Evolutionary conservation across 2,113 vertebrate species (phyloP), one percentile per base, ranked within the genome.

Genomic region (Sardina pilchardus): DNA sequence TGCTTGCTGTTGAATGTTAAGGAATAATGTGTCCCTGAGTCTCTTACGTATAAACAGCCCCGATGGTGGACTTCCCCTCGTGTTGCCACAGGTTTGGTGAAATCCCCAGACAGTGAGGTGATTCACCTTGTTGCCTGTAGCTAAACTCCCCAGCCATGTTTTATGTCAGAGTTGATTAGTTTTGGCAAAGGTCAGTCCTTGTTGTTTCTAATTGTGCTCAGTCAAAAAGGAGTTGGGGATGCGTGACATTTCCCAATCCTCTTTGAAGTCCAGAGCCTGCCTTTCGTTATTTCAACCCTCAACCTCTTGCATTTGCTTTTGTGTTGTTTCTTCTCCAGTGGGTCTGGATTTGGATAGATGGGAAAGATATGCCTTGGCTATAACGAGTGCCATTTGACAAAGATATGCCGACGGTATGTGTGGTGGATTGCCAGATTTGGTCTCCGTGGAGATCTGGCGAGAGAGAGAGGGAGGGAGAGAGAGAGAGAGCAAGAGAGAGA

Each of bases 61-160:
- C 34, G 63, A 26, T 71, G 26, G 26, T 71, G 63, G 63, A 30
- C 1, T 71, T 71, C 26, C 63, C 63, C 63, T 71, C n/a, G 2
- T 26, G 63, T 71, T 71, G 12, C 26, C 63, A 71, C 63, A 34
- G 63, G 8, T 7, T 71, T 34, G 63, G 63, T 71, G 30, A 78
- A 78, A 78, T 78, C 34, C 30, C 71, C 71, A 78, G 71, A 36
- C 71, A 36, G 26, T 39, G n/a, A 67, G 30, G 43, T 1, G 63
- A 78, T 86, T 83, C 59, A 39, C 8, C 80, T 67, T 84, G 71
- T 16, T 36, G 71, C 30, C 34, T 36, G 16, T 78, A 34, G 71
- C 71, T 78, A 1, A 2, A 16, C 53, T 78, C 12, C 71, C 14
- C 30, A 78, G 71, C 71, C 71, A 34, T 36, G 71, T 34, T 78